Percentiles rank a stretch among this genome's conserved stretches.
phyloP scores from a whole-genome alignment of 2,888 invertebrate species.

The Leptopilina drosophilae region DNA sequence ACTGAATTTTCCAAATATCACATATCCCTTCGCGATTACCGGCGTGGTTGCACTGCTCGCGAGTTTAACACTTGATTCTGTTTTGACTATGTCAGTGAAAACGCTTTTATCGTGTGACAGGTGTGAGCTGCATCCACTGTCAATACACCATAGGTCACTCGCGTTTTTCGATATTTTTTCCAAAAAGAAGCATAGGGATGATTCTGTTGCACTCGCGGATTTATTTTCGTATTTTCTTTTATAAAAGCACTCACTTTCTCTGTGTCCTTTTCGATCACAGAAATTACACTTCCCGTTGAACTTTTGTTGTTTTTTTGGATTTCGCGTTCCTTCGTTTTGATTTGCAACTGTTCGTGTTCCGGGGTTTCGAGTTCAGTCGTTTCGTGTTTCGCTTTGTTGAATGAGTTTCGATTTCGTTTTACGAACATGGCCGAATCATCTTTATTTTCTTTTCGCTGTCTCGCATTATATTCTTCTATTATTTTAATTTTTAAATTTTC shows the following conservation, averaged over 20 bases:
- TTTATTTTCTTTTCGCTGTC: neutral
- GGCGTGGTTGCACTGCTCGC: constrained; percentile 12
- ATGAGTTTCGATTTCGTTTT: neutral
- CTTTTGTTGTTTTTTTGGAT: neutral
- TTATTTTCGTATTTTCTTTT: neutral
- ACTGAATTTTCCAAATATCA: constrained; percentile 25
- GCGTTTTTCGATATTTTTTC: neutral
- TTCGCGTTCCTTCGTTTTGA: neutral
- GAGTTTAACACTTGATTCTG: neutral
- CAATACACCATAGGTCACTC: neutral
- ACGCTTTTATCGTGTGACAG: neutral
- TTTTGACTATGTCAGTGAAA: neutral
- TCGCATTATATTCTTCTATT: constrained; percentile 44
- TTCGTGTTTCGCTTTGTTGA: neutral
- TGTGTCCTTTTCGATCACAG: constrained; percentile 42
- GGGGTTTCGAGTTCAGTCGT: neutral
- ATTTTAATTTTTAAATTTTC: constrained; percentile 57
- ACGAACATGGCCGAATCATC: constrained; percentile 7
- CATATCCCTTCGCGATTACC: constrained; percentile 13
- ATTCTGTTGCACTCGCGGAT: neutral
- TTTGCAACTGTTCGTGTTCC: neutral
- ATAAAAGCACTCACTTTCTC: constrained; percentile 31
- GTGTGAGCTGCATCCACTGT: constrained; percentile 17
- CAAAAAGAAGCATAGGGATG: neutral
- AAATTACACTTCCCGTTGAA: constrained; percentile 39